Conservation (phyloP, 2,888 invertebrate species). For the Orgyia antiqua region DNA sequence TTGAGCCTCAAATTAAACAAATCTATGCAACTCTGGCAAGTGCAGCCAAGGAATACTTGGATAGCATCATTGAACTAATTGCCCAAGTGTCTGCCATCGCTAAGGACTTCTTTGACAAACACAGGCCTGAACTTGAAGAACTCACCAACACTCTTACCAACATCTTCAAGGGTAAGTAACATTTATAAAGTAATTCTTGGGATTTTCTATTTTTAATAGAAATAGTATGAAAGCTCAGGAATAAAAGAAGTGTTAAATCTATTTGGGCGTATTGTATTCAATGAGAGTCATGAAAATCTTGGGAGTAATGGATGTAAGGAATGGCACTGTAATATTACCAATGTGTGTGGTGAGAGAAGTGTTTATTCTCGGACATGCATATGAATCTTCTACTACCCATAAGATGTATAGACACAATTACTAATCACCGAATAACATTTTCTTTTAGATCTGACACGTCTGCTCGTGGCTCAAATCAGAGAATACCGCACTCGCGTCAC, state of each 20-base stretch:
- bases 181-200: too few species aligned
- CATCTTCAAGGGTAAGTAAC: slow-evolving; percentile 64
- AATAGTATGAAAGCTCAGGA: too few species aligned
- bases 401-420: not conserved
- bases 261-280: too few species aligned
- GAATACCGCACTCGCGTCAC: slow-evolving; percentile 53
- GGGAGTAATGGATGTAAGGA: too few species aligned
- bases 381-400: too few species aligned
- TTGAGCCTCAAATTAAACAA: slow-evolving; percentile 55
- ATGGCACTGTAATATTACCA: too few species aligned
- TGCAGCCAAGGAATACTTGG: slow-evolving; percentile 53
- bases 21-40: slow-evolving; percentile 48
- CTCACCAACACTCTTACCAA: slow-evolving; percentile 72
- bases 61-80: slow-evolving; percentile 59
- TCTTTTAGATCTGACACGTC: slow-evolving; percentile 55
- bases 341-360: too few species aligned
- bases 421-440: not conserved
- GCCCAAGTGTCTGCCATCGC: slow-evolving; percentile 74
- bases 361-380: too few species aligned
- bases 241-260: too few species aligned
- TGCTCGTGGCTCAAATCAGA: slow-evolving; percentile 56
- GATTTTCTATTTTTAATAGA: too few species aligned
- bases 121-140: slow-evolving; percentile 82
- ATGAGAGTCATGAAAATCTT: too few species aligned
- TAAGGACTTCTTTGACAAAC: slow-evolving; percentile 78